Percentiles rank a stretch among this genome's conserved stretches.
phyloP scores from a whole-genome alignment of 1,140 invertebrate species.

The Caenorhabditis latens region DNA sequence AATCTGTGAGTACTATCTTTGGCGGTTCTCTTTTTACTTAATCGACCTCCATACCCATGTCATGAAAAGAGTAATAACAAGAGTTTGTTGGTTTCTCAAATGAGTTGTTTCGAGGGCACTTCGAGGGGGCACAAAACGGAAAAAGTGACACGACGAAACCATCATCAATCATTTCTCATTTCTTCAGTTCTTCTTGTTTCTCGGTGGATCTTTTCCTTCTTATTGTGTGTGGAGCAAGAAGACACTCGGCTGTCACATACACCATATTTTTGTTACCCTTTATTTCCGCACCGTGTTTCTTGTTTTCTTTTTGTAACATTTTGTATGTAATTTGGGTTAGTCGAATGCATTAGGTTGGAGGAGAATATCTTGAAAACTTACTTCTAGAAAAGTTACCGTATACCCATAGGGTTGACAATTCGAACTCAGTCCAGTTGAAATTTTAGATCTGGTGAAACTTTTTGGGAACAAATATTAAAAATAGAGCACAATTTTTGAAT shows the following conservation, averaged over 20 bases:
- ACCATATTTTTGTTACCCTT: constrained; percentile 12
- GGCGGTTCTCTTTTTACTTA: not conserved
- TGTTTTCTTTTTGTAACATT: not conserved
- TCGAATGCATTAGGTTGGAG: not conserved
- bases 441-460: too few species aligned
- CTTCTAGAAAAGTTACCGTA: too few species aligned
- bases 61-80: not conserved
- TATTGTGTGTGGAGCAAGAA: not conserved
- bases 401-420: too few species aligned
- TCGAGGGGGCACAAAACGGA: constrained; percentile 9
- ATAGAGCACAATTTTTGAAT: too few species aligned
- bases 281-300: constrained; percentile 14
- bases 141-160: constrained; percentile 45
- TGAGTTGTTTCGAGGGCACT: not conserved
- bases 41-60: not conserved
- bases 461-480: too few species aligned
- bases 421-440: too few species aligned
- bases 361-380: not conserved
- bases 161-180: constrained; percentile 51
- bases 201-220: not conserved
- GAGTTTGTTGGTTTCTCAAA: not conserved
- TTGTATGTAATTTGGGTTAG: not conserved
- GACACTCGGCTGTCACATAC: constrained; percentile 48
- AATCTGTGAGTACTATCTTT: not conserved
- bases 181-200: constrained; percentile 53